Conservation (phyloP, 2,113 vertebrate species). For the Manacus vitellinus region DNA sequence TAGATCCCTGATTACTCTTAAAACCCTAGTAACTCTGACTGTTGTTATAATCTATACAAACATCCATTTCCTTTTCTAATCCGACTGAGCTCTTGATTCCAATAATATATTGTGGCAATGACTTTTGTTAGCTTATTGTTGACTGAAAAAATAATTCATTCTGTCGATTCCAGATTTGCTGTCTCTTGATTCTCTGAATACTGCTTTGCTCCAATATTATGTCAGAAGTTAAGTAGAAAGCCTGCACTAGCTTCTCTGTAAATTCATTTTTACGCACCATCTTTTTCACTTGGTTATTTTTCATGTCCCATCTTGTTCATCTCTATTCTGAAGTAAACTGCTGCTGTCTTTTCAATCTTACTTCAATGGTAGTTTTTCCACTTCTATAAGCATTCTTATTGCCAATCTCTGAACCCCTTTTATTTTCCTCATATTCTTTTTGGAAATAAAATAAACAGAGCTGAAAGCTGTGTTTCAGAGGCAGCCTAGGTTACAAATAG, state of each 20-base stretch:
- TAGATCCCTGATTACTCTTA: conserved; percentile 2
- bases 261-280: neutral
- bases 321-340: conserved; percentile 33
- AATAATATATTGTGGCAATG: neutral
- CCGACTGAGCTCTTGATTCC: neutral
- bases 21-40: neutral
- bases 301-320: conserved; percentile 37
- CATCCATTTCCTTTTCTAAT: conserved; percentile 26
- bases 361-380: conserved; percentile 37
- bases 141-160: conserved; percentile 7
- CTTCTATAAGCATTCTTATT: conserved; percentile 42
- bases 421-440: neutral
- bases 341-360: conserved; percentile 58
- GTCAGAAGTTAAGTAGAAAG: neutral
- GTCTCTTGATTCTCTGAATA: neutral
- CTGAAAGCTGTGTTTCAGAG: neutral
- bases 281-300: conserved; percentile 17
- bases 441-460: conserved; percentile 8
- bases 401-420: neutral
- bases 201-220: neutral
- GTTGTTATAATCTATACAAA: neutral
- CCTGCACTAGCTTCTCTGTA: neutral
- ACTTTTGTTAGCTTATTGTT: conserved; percentile 6
- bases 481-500: neutral
- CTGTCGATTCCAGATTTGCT: conserved; percentile 14